Base-by-base conservation (phyloP, 2,113 vertebrate genomes). In the Spilogale gracilis region DNA sequence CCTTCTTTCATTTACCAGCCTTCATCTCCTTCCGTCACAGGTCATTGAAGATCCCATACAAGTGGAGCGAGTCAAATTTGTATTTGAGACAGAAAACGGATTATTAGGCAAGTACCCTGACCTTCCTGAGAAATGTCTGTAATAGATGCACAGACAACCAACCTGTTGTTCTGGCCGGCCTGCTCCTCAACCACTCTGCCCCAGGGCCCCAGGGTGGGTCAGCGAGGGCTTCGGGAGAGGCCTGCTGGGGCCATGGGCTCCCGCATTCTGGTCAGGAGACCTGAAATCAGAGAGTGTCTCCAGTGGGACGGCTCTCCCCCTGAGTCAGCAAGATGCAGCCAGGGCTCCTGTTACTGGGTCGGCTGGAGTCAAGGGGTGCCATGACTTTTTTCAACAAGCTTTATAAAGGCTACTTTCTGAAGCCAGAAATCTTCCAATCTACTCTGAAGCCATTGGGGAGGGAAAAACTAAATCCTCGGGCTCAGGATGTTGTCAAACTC, bases 61-160 rank as follows among this genome's bases (percentile, higher is more conserved):
- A 97, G 98, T 99, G 83, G 99, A 99, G 88, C 99, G 99, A 98
- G 98, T 99, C 91, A 99, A 99, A 98, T 99, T 99, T 98, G 99
- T 99, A 16, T 99, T 99, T 98, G 99, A 99, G 98, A 99, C 99
- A 27, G 99, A 99, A 96, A 99, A 99, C 98, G 99, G 99, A 86
- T 99, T 99, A 97, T 98, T 99, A 98, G 99, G 99, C 99, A 99
- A 98, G 99, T 99, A 98, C 45, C 94, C 93, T n/a, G 1, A 32
- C 60, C 30, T 25, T 9, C 0, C 20, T 16, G 30, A 18, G 71
- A 60, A 45, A 3, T 1, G 1, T 48, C 21, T 54, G 4, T 13
- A 20, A 38, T 52, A 1, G 11, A 10, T 4, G 3, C 43, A 14
- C 20, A 21, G 13, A 6, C 27, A 8, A 17, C 14, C 12, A 9